Evolutionary conservation across 2,113 vertebrate species (phyloP).

Genomic region (Sylvia atricapilla): DNA sequence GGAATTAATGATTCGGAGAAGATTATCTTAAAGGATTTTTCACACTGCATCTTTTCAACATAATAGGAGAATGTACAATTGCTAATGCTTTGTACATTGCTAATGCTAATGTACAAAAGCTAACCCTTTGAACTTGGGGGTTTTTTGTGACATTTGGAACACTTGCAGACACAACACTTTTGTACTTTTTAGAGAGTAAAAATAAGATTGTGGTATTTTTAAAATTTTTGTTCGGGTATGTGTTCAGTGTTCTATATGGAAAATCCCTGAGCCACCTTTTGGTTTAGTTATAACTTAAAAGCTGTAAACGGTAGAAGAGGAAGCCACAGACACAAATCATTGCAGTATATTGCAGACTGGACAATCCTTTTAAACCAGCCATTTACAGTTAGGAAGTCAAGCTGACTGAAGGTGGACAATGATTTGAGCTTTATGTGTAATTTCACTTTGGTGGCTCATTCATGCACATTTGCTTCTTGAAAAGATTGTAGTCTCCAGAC

Average conservation of each 20-base stretch:
- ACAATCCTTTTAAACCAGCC: not conserved
- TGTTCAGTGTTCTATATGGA: not conserved
- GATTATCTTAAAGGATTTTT: slow-evolving; percentile 15
- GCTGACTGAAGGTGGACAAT: not conserved
- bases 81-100: not conserved
- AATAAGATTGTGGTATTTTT: not conserved
- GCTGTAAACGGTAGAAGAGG: not conserved
- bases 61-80: not conserved
- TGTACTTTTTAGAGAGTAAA: not conserved
- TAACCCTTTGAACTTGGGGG: not conserved
- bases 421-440: not conserved
- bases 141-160: not conserved
- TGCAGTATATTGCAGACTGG: not conserved
- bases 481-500: not conserved
- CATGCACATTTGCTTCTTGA: not conserved
- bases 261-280: not conserved
- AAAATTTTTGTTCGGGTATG: not conserved
- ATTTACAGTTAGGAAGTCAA: not conserved
- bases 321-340: not conserved
- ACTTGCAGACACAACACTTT: not conserved
- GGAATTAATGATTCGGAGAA: not conserved
- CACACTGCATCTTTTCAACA: not conserved
- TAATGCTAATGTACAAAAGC: not conserved
- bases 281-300: not conserved
- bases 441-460: not conserved